A percentile compares a stretch with the other conserved stretches of the same genome.
Conservation (phyloP, 2,888 invertebrate species). For the Cheilosia urbana region DNA sequence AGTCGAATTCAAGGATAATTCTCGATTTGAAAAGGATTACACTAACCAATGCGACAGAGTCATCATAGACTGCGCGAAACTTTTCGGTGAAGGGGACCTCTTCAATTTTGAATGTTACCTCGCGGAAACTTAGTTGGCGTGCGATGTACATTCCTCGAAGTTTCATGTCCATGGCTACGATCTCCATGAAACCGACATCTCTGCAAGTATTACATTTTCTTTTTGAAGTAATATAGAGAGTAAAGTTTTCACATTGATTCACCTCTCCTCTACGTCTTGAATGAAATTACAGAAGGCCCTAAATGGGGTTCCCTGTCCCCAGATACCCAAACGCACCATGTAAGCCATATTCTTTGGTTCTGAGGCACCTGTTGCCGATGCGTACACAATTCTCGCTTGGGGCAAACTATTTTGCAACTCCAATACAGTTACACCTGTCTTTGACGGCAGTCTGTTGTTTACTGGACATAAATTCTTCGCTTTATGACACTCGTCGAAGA, state of each 20-base stretch:
- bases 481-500: slow-evolving; percentile 99
- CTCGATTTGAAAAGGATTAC: neutral
- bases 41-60: slow-evolving; percentile 92
- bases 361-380: slow-evolving; percentile 98
- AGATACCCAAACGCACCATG: slow-evolving; percentile 99
- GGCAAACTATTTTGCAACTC: slow-evolving; percentile 97
- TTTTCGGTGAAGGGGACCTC: slow-evolving; percentile 95
- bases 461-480: slow-evolving; percentile 99
- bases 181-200: slow-evolving; percentile 99
- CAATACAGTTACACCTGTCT: slow-evolving; percentile 97
- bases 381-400: slow-evolving; percentile 96
- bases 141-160: slow-evolving; percentile 99
- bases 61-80: slow-evolving; percentile 96
- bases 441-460: slow-evolving; percentile 98
- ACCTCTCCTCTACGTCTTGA: slow-evolving; percentile 97
- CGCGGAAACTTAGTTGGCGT: slow-evolving; percentile 98
- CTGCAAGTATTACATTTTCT: slow-evolving; percentile 83
- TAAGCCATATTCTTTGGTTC: slow-evolving; percentile 99
- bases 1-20: too few species aligned
- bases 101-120: slow-evolving; percentile 98
- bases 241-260: slow-evolving; percentile 49
- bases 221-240: neutral
- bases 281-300: slow-evolving; percentile 97
- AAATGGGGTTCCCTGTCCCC: slow-evolving; percentile 99
- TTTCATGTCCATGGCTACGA: slow-evolving; percentile 99